A percentile compares a stretch with the other conserved stretches of the same genome.
Conservation (phyloP, 2,113 vertebrate species). For the Tychaedon coryphoeus region DNA sequence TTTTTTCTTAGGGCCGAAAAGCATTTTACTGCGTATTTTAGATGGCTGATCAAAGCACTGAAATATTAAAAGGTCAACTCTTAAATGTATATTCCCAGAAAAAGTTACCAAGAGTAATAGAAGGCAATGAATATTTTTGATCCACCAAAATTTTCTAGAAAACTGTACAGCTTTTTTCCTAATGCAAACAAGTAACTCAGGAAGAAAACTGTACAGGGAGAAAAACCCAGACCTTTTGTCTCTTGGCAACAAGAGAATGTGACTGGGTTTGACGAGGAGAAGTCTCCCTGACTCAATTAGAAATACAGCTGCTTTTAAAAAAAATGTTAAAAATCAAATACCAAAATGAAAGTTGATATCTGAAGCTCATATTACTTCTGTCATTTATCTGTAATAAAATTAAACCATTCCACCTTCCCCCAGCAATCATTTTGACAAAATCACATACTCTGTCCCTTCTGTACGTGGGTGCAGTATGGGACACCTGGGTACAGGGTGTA, state of each 20-base stretch:
- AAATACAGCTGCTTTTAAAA: conserved; percentile 3
- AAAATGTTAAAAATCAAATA: not conserved
- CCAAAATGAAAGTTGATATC: not conserved
- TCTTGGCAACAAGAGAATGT: not conserved
- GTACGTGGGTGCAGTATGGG: rapidly evolving
- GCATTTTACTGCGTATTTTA: not conserved
- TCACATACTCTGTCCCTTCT: not conserved
- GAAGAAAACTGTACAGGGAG: not conserved
- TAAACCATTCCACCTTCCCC: not conserved
- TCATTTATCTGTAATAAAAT: not conserved
- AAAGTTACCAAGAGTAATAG: not conserved
- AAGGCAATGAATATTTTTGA: not conserved
- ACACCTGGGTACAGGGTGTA: not conserved
- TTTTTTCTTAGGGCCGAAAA: not conserved
- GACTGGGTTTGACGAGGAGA: not conserved
- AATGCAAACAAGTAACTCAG: not conserved
- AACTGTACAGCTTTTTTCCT: not conserved
- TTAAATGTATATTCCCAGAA: not conserved
- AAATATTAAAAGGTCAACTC: not conserved
- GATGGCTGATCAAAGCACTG: not conserved
- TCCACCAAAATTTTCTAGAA: not conserved
- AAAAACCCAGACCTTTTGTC: not conserved
- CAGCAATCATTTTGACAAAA: not conserved
- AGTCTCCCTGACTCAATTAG: not conserved
- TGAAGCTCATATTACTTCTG: not conserved